Base-by-base conservation (phyloP, 2,113 vertebrate genomes). In the Ciconia stormi region DNA sequence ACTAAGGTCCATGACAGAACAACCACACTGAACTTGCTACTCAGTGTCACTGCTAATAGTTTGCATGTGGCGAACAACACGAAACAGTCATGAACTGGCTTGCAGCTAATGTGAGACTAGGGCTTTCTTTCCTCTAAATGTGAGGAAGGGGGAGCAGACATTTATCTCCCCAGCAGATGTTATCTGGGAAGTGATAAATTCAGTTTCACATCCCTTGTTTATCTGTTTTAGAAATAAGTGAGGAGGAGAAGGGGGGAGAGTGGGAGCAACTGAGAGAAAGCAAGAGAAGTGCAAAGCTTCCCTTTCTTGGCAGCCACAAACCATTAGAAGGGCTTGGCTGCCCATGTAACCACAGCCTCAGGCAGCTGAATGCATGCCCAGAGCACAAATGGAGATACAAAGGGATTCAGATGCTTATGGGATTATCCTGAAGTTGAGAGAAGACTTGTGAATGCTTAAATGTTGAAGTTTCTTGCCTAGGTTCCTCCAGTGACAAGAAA, bases 301-400 rank as follows among this genome's bases (percentile, higher is more conserved):
- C 12, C 9, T 77, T 91, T 79, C 38, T 67, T 96, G 89, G 83
- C 83, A 94, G 42, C 50, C 52, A 70, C 8, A 83, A 84, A 12
- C n/a, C 65, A 89, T 94, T 92, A 93, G 87, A 94, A 84, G 59
- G 82, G 44, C 69, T 96, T 93, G 81, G 59, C 65, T 96, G 81
- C 50, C n/a, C 34, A 5, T 47, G 47, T 44, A 94, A 90, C 81
- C 47, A 87, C 69, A 76, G 72, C 87, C 80, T 96, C 61, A 52
- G 91, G 89, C 77, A 91, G 61, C 65, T 87, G 87, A 94, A 74
- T 79, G 34, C 44, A 36, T 52, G 61, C 83, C 69, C 73, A 95
- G 81, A 95, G 61, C 56, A 94, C 77, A 94, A 95, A 87, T 17
- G 44, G 44, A 89, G 38, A 82, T 65, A 79, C 47, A 87, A 94